A percentile compares a stretch with the other conserved stretches of the same genome.
Evolutionary conservation across 2,113 vertebrate species (phyloP).

Genomic region (Microtus ochrogaster): DNA sequence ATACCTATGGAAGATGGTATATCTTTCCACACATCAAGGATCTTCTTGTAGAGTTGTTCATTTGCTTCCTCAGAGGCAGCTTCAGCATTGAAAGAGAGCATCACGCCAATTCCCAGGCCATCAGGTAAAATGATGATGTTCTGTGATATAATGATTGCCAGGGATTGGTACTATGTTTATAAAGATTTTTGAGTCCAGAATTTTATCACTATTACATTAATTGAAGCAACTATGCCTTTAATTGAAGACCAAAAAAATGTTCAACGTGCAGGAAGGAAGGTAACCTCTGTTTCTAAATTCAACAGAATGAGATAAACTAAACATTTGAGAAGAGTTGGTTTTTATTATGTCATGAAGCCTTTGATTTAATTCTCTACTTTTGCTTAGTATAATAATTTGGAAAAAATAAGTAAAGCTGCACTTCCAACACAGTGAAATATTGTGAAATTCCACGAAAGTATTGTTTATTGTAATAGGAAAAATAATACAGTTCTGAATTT

Average conservation of each 20-base stretch:
- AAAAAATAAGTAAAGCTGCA: constrained; percentile 65
- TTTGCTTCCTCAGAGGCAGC: constrained; percentile 95
- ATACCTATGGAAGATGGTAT: constrained; percentile 96
- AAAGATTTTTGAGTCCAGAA: constrained; percentile 77
- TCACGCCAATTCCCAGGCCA: constrained; percentile 93
- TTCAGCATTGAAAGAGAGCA: constrained; percentile 97
- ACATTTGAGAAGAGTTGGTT: constrained; percentile 51
- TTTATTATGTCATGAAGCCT: constrained; percentile 61
- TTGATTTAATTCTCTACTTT: constrained; percentile 34
- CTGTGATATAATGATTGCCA: constrained; percentile 92
- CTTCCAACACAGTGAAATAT: constrained; percentile 75
- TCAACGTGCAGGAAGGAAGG: constrained; percentile 76
- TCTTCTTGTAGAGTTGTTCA: constrained; percentile 96
- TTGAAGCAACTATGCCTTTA: constrained; percentile 69
- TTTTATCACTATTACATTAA: constrained; percentile 73
- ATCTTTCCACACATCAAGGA: constrained; percentile 96
- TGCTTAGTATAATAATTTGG: constrained; percentile 62
- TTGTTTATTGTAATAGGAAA: constrained; percentile 46
- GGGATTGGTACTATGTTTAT: constrained; percentile 88
- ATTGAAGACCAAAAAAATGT: constrained; percentile 64
- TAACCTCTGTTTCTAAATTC: constrained; percentile 74
- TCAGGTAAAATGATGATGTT: constrained; percentile 97
- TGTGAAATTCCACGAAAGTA: constrained; percentile 61
- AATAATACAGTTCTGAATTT: constrained; percentile 57
- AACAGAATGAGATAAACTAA: constrained; percentile 8